Evolutionary conservation across 2,113 vertebrate genomes (phyloP).

Genomic region (Dissostichus mawsoni): DNA sequence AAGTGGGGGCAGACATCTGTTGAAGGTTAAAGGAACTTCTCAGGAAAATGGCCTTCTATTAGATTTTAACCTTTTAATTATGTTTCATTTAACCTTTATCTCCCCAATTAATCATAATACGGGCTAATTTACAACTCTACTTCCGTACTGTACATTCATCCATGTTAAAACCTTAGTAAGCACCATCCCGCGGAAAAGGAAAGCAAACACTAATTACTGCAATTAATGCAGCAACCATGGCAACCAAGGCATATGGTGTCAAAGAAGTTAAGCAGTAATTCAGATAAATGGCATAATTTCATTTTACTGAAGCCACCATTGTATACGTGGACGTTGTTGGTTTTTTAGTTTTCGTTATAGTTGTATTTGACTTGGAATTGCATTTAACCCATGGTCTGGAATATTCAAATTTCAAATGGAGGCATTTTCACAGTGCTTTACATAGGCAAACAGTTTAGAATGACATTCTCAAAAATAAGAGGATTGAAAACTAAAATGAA

Average conservation of each 20-base stretch:
- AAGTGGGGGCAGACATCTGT: slow-evolving; percentile 23
- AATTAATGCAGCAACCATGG: slow-evolving; percentile 36
- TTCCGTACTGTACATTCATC: background rate
- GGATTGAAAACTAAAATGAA: no score
- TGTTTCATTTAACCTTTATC: slow-evolving; percentile 47
- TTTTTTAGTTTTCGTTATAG: no score
- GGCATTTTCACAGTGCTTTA: no score
- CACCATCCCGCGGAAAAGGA: background rate
- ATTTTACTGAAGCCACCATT: slow-evolving; percentile 23
- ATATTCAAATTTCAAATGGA: no score
- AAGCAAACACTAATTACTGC: background rate
- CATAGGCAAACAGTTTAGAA: no score
- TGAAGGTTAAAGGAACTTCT: slow-evolving; percentile 40
- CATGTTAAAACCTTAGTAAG: slow-evolving; percentile 11
- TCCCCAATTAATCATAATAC: slow-evolving; percentile 40
- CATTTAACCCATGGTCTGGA: no score
- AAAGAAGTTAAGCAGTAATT: slow-evolving; percentile 11
- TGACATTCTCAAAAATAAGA: no score
- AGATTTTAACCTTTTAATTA: slow-evolving; percentile 50
- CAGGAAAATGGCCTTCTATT: slow-evolving; percentile 39
- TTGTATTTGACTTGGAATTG: no score
- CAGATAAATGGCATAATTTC: slow-evolving; percentile 30
- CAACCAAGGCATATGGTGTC: slow-evolving; percentile 31
- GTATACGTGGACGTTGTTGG: no score
- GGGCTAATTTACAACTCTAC: slow-evolving; percentile 12